Evolutionary conservation across 2,113 vertebrate species (phyloP).

Genomic region (Ibidorhyncha struthersii): DNA sequence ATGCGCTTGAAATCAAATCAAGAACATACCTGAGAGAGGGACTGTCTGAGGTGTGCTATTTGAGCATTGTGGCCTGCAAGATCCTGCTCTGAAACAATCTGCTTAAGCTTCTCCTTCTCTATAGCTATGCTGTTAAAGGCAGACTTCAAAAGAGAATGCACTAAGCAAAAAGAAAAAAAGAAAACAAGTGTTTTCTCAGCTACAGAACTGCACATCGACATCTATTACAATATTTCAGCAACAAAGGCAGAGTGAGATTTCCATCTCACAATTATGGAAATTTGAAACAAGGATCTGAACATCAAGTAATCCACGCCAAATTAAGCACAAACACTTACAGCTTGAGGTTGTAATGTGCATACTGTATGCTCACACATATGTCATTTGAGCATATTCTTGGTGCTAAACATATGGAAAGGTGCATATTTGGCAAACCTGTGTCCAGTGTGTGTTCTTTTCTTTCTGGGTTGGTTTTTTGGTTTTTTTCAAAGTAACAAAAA

Average conservation of each 20-base stretch:
- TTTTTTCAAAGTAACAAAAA: background rate
- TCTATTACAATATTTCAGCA: background rate
- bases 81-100: constrained; percentile 93
- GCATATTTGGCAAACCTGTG: background rate
- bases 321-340: background rate
- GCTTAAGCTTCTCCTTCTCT: constrained; percentile 98
- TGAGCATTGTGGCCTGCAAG: constrained; percentile 86
- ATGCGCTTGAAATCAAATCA: background rate
- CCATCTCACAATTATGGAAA: background rate
- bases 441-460: background rate
- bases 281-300: background rate
- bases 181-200: background rate
- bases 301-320: background rate
- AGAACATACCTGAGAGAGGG: constrained; percentile 91
- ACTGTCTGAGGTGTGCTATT: constrained; percentile 91
- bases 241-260: background rate
- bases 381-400: background rate
- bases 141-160: constrained; percentile 97
- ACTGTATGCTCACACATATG: background rate
- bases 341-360: background rate
- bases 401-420: background rate
- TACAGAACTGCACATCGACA: background rate
- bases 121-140: constrained; percentile 99
- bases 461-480: background rate
- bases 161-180: constrained; percentile 67